Evolutionary conservation across 2,113 vertebrate genomes (phyloP).

Genomic region (Chaenogobius annularis): DNA sequence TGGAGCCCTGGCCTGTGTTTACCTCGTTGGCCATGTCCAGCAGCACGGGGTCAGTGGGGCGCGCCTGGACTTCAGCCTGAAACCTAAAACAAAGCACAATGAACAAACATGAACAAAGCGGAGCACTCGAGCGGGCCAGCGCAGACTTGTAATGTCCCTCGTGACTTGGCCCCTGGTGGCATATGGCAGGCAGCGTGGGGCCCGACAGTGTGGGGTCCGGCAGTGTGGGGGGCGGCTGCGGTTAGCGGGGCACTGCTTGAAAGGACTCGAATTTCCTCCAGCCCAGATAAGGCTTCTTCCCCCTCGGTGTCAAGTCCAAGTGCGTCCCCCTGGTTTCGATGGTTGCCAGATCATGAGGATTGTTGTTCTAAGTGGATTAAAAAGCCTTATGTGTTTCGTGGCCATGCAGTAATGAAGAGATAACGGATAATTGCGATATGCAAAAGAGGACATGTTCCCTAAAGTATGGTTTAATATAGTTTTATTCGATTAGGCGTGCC

Average conservation of each 20-base stretch:
- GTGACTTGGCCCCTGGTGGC: constrained; percentile 75
- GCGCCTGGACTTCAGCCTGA: constrained; percentile 81
- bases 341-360: constrained; percentile 69
- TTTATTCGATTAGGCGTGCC: constrained; percentile 55
- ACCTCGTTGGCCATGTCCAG: constrained; percentile 96
- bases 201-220: constrained; percentile 74
- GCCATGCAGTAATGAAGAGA: constrained; percentile 62
- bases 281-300: constrained; percentile 67
- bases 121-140: constrained; percentile 77
- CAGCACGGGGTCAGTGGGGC: constrained; percentile 86
- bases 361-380: constrained; percentile 74
- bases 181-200: constrained; percentile 71
- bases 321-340: constrained; percentile 56
- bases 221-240: constrained; percentile 50
- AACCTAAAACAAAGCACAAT: constrained; percentile 85
- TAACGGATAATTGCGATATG: constrained; percentile 75
- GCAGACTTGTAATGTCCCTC: constrained; percentile 78
- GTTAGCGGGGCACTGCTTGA: constrained; percentile 68
- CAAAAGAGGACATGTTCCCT: constrained; percentile 61
- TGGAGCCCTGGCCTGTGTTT: constrained; percentile 60
- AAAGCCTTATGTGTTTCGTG: constrained; percentile 64
- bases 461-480: constrained; percentile 43
- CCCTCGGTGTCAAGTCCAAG: constrained; percentile 57
- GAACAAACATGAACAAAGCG: constrained; percentile 77
- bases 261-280: constrained; percentile 74